Conservation (phyloP, 1,140 invertebrate species). For the Neoseiulus cucumeris region DNA sequence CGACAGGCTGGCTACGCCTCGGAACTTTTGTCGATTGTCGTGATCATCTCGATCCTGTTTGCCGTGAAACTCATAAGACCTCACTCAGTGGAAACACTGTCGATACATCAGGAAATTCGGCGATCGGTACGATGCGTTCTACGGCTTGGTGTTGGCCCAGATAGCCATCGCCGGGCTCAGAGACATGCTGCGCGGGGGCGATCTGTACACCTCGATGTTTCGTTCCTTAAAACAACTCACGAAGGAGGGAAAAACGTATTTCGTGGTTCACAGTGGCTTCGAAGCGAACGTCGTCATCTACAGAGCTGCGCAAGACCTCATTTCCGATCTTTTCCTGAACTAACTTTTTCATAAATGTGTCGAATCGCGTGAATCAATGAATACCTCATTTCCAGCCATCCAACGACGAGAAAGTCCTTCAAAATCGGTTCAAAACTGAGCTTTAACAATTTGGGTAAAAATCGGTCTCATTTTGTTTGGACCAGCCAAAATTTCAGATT, state of each 20-base stretch:
- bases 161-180: background rate
- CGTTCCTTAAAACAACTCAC: background rate
- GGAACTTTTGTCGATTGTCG: too few relatives aligned
- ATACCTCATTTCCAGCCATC: too few relatives aligned
- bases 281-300: background rate
- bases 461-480: too few relatives aligned
- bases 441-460: too few relatives aligned
- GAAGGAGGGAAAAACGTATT: background rate
- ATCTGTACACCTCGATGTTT: background rate
- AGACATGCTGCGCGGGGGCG: background rate
- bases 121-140: background rate
- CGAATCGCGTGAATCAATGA: too few relatives aligned
- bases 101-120: background rate
- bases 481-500: too few relatives aligned
- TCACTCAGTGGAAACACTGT: background rate
- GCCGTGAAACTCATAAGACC: background rate
- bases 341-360: too few relatives aligned
- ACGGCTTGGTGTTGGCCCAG: background rate
- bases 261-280: background rate
- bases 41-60: background rate
- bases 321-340: too few relatives aligned
- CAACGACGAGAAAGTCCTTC: too few relatives aligned
- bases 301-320: background rate
- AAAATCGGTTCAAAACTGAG: too few relatives aligned
- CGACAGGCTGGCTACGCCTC: too few relatives aligned